These are phyloP conservation scores for Chaenocephalus aceratus DNA, from an alignment of 2,113 vertebrate species.

Conservation along the genomic window DNA sequence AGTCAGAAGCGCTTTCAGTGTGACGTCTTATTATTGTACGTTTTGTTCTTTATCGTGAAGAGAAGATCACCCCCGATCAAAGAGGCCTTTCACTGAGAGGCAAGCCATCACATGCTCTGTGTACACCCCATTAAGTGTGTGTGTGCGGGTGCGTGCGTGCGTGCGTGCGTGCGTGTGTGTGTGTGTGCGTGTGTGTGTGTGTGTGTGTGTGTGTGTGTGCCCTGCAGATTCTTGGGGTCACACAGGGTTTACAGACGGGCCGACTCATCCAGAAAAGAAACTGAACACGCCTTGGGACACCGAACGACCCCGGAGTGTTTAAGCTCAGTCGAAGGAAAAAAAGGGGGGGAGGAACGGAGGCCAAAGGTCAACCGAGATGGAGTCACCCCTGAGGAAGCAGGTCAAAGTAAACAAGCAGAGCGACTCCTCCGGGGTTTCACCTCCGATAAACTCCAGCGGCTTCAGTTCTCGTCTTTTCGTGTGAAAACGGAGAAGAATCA, in stretches of 20 bases:
- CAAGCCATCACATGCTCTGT: constrained; percentile 38
- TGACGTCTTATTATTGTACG: constrained; percentile 18
- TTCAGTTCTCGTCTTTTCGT: constrained; percentile 15
- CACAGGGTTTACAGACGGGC: constrained; percentile 74
- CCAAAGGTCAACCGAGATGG: constrained; percentile 58
- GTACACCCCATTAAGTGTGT: constrained; percentile 39
- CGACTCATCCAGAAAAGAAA: constrained; percentile 63
- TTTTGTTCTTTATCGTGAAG: constrained; percentile 31
- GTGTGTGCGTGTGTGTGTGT: constrained; percentile 22
- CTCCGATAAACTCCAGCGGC: constrained; percentile 35
- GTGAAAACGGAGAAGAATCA: constrained; percentile 26
- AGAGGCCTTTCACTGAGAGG: constrained; percentile 55
- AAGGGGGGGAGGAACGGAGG: constrained; percentile 22
- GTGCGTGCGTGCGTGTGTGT: constrained; percentile 25
- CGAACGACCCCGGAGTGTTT: constrained; percentile 27
- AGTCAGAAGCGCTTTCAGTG: constrained; percentile 14
- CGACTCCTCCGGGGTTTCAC: constrained; percentile 7
- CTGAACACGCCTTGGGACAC: constrained; percentile 44
- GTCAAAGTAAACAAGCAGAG: constrained; percentile 36
- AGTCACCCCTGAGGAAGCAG: constrained; percentile 32
- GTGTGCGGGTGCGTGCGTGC: constrained; percentile 13
- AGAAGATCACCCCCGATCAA: constrained; percentile 46
- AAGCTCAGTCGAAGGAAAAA: constrained; percentile 20
- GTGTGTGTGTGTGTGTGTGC: constrained; percentile 23
- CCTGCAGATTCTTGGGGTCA: constrained; percentile 61